Conservation (phyloP, 2,797 vertebrate genomes). For the Kryptopterus vitreolus region DNA sequence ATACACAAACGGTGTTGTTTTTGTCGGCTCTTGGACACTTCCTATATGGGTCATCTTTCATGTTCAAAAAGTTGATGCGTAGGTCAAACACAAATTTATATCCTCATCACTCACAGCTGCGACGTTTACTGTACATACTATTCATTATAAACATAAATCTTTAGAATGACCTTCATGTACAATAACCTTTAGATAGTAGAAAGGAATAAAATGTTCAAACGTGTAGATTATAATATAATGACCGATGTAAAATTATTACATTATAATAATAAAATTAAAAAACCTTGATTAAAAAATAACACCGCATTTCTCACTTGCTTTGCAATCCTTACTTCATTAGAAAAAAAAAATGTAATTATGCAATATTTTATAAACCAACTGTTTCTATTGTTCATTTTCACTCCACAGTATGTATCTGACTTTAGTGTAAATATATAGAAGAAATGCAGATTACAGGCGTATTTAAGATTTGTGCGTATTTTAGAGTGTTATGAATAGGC, state of each 20-base stretch:
- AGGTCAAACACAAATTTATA: constrained; percentile 61
- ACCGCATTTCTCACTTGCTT: neutral
- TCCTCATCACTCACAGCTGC: neutral
- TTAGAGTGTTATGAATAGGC: neutral
- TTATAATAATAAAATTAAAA: neutral
- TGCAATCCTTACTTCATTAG: neutral
- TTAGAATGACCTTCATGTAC: no score
- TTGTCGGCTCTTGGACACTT: constrained; percentile 71
- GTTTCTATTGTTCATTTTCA: neutral
- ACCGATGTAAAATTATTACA: neutral
- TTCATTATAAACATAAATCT: neutral
- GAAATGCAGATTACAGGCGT: neutral
- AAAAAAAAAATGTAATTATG: neutral
- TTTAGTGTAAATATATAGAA: neutral
- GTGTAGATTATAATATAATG: neutral
- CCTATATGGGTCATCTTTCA: constrained; percentile 72
- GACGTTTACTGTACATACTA: neutral
- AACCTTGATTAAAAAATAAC: neutral
- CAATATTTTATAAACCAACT: neutral
- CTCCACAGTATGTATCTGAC: neutral
- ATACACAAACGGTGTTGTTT: constrained; percentile 65
- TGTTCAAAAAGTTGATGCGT: constrained; percentile 63
- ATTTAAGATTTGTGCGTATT: neutral
- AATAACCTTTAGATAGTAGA: no score
- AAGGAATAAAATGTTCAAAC: neutral